Base-by-base conservation (phyloP, 1,140 invertebrate genomes). In the Colletes gigas region DNA sequence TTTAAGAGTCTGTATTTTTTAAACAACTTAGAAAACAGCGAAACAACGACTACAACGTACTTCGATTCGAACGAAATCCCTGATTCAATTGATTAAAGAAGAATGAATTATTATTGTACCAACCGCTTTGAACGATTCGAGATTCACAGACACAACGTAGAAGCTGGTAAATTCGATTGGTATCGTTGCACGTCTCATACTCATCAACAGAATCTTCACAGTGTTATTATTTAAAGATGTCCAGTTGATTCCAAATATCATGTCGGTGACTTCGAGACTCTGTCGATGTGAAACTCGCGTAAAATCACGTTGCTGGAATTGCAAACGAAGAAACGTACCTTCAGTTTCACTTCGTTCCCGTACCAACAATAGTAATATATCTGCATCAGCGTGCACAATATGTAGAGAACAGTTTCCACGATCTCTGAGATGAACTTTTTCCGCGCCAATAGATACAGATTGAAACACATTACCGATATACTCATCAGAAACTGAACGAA, bases 321-420 rank as follows among this genome's bases (percentile, higher is more conserved):
- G 14, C 71, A n/a, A 63, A 59, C 63, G 14, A 10, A 39, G 4
- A 4, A 39, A 55, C 12, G 6, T 2, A 85, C 83, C 74, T 85
- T 85, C 7, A 81, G 39, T 17, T 81, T 94, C 0, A 95, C 92
- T 86, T 94, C 93, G 83, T 94, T 94, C 19, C 94, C 94, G 84
- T 93, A 94, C 94, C 94, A 95, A 83, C 94, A 94, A 63, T 94
- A 95, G 0, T 94, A 85, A 57, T 93, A 92, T 39, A 95, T 89
- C 70, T 95, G 88, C 9, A 83, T n/a, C 7, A 83, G 44, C 19
- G 81, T 73, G 19, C 78, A 83, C 55, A 63, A 54, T 2, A 79
- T 66, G 62, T 87, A 90, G 9, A 88, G n/a, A 4, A 87, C 44
- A 4, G 83, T 47, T 5, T 75, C 71, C 1, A 83, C 9, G 21